Base-by-base conservation (phyloP, 2,888 invertebrate species). In the Ophion obscuratus region DNA sequence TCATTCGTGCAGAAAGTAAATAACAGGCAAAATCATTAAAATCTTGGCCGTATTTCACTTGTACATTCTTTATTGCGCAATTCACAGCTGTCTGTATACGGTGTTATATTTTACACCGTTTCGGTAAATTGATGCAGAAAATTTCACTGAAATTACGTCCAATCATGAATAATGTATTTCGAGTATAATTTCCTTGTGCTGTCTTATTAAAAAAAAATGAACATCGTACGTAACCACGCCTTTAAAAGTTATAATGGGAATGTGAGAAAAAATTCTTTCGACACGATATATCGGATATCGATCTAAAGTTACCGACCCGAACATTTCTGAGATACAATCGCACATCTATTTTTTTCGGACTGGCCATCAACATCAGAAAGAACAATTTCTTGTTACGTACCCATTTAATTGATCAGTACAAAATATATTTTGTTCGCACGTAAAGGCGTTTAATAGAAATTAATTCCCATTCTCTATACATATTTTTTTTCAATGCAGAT, bases 21-120 rank as follows among this genome's bases (percentile, higher is more conserved):
- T 24, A 27, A 77, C 66, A 7, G 57, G 24, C 47, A 7, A 53
- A 77, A 47, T 53, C 53, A 53, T 53, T 53, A 53, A 53, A 53
- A 53, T 53, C 53, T 53, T 53, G 17, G 53, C 17, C 53, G 53
- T 53, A 44, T 53, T 53, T n/a, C 66, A 67, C 11, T 7, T 36
- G 66, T 62, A 67, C 36, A 36, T 67, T 53, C 53, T 14, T 53
- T 17, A 53, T 53, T 53, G 53, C 53, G 53, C 53, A 53, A 53
- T 53, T 53, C 53, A 53, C 53, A 53, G 53, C 53, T 53, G 17
- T 53, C 53, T 17, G 17, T 53, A 53, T 17, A 14, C 53, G 17
- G 53, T 17, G 53, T 53, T 11, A 53, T 53, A 53, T 14, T 14
- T 53, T 17, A 53, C 14, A 14, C 17, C 14, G 4, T 53, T 53